These are phyloP conservation scores for Jacana jacana DNA, from an alignment of 2,113 vertebrate genomes.

Conservation along the genomic window DNA sequence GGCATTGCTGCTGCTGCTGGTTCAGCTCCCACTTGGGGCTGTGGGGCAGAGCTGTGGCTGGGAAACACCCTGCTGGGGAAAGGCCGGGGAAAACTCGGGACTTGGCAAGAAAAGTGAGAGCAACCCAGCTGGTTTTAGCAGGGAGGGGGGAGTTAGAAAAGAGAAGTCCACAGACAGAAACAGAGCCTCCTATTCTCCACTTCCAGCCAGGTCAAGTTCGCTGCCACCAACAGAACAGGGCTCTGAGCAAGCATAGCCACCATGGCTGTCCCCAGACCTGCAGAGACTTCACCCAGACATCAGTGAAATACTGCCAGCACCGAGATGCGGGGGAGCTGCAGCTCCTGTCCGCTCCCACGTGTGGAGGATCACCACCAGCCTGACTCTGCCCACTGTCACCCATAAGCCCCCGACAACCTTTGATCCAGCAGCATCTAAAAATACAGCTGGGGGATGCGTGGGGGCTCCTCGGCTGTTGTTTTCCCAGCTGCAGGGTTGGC, in stretches of 20 bases:
- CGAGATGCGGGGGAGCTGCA: fast-evolving
- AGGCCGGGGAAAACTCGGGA: not conserved
- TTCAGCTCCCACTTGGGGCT: not conserved
- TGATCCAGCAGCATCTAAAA: not conserved
- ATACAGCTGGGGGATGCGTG: not conserved
- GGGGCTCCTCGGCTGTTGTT: not conserved
- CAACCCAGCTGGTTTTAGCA: not conserved
- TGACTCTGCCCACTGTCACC: not conserved
- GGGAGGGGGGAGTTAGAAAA: not conserved
- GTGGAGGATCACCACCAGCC: not conserved
- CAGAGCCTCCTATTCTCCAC: not conserved
- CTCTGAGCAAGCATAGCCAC: not conserved
- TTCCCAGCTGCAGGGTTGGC: constrained; percentile 17
- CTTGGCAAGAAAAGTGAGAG: not conserved
- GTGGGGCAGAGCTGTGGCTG: not conserved
- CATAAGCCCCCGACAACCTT: not conserved
- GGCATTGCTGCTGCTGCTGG: not conserved
- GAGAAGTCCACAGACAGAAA: not conserved
- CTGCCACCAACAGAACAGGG: not conserved
- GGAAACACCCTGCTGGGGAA: not conserved
- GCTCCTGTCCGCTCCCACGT: fast-evolving
- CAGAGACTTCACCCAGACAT: not conserved
- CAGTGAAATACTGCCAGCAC: fast-evolving
- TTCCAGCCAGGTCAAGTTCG: not conserved
- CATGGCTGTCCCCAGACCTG: not conserved